Base-by-base conservation (phyloP, 64 coral and sea anemone species). In the Actinia equina region DNA sequence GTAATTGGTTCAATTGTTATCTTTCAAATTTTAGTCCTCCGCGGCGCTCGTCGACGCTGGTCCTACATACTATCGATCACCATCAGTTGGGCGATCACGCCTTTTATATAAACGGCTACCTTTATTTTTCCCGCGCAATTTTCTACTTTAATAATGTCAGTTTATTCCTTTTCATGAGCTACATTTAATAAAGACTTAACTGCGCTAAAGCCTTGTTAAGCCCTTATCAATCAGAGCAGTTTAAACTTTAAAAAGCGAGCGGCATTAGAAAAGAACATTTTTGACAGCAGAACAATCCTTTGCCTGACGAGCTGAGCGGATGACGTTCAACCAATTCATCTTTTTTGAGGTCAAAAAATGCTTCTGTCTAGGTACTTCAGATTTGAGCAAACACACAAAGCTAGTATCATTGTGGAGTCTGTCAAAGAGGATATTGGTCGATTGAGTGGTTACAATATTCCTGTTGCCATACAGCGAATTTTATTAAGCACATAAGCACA, bases 321-420 rank as follows among this genome's bases (percentile, higher is more conserved):
- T 41, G 69, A 74, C 69, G 69, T n/a, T 69, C 13, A 74, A n/a
- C 19, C 23, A 25, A 74, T 74, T 41, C 13, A 41, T 74, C 69
- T 74, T 74, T 18, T 41, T 41, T 10, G 11, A 74, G 27, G 69
- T 74, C 69, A 30, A 74, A 74, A 74, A 42, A 26, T 11, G 42
- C 17, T 23, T 81, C 43, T 49, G 10, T 16, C 45, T 13, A 15
- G 17, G 22, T 81, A 52, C 78, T 49, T 52, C 41, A 44, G 20
- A 46, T 0, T 4, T 49, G 45, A 81, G 42, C 17, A 81, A 81
- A 81, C 78, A 81, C 49, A 20, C 9, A 17, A 81, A 22, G 78
- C 78, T 81, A 2, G 43, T 81, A 13, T 81, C 44, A 81, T 81
- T 81, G 78, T 81, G 69, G 22, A 22, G 17, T 52, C 49, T 81